Conservation (phyloP, 2,113 vertebrate species). For the Sapayoa aenigma region DNA sequence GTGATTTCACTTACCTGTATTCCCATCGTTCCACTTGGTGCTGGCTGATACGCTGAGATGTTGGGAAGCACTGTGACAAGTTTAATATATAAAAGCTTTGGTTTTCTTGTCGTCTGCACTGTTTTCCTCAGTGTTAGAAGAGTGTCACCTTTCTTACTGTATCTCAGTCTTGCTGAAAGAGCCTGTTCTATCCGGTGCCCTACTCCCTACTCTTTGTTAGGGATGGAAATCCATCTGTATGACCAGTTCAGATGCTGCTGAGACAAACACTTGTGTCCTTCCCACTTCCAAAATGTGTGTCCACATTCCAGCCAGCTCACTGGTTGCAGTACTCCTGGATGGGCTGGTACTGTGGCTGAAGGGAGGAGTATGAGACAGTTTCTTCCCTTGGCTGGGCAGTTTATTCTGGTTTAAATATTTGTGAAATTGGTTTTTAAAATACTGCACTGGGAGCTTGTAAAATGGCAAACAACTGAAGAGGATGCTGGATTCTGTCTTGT, state of each 20-base stretch:
- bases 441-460: neutral
- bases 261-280: neutral
- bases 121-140: neutral
- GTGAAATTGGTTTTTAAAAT: neutral
- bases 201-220: accelerated
- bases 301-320: neutral
- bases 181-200: neutral
- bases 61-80: neutral
- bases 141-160: neutral
- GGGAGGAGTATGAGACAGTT: neutral
- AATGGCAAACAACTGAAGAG: neutral
- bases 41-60: neutral
- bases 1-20: neutral
- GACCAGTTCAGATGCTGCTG: neutral
- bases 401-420: neutral
- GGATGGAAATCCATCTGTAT: neutral
- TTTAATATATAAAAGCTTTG: neutral
- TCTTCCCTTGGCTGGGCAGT: neutral
- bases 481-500: neutral
- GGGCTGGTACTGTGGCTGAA: neutral
- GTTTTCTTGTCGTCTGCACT: neutral
- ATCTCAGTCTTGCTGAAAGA: neutral
- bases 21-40: neutral
- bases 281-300: accelerated
- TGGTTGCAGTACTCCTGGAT: accelerated